These are phyloP conservation scores for Aleiodes testaceus DNA, from an alignment of 2,888 invertebrate genomes.

Conservation along the genomic window DNA sequence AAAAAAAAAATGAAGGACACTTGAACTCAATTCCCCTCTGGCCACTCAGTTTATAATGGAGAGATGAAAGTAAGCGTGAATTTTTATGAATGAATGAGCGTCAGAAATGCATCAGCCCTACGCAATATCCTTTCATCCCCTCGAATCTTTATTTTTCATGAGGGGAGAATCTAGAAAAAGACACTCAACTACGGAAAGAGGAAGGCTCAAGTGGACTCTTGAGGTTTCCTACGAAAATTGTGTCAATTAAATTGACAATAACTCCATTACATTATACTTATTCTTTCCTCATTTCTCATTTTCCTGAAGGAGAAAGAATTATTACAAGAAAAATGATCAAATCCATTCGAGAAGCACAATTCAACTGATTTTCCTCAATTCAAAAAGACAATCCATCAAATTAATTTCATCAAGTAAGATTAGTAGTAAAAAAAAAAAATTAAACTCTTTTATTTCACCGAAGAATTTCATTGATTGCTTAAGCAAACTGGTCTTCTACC, in stretches of 20 bases:
- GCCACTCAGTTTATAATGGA: slow-evolving; percentile 29
- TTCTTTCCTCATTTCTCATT: not conserved
- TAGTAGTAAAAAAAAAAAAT: slow-evolving; percentile 42
- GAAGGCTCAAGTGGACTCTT: slow-evolving; percentile 39
- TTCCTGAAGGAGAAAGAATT: slow-evolving; percentile 34
- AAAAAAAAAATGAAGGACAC: slow-evolving; percentile 23
- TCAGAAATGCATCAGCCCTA: slow-evolving; percentile 33
- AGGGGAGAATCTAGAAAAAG: slow-evolving; percentile 27
- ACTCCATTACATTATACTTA: not conserved
- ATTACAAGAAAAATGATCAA: no score
- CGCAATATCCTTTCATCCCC: slow-evolving; percentile 36
- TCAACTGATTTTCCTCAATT: no score
- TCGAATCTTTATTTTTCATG: slow-evolving; percentile 27
- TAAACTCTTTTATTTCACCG: slow-evolving; percentile 41
- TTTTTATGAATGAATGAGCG: slow-evolving; percentile 63
- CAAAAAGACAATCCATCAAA: no score
- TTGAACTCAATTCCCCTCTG: slow-evolving; percentile 8
- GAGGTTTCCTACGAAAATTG: slow-evolving; percentile 65
- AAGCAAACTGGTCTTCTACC: slow-evolving; percentile 57
- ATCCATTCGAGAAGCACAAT: no score
- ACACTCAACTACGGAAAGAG: slow-evolving; percentile 26
- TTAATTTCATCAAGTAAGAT: no score
- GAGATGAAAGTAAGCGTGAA: slow-evolving; percentile 52
- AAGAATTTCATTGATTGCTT: slow-evolving; percentile 59
- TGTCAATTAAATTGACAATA: slow-evolving; percentile 65